Evolutionary conservation across 35 echinoderm and acorn worm genomes (phyloP), one percentile per base, ranked within the genome.

Genomic region (Amphiura filiformis): DNA sequence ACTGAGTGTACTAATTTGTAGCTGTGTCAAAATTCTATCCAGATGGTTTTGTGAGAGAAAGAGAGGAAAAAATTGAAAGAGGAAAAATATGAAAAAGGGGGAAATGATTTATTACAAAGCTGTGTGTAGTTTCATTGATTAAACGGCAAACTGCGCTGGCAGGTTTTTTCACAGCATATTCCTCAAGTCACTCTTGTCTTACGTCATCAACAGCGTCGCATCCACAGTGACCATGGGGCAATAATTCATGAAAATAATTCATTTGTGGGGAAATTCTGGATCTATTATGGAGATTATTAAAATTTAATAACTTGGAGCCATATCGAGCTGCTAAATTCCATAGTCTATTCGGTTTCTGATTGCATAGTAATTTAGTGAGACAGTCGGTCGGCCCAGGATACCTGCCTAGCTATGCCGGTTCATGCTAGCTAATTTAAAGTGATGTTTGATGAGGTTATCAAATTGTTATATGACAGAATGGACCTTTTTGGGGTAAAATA

Each of bases 261-360:
- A 20, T 52, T 11, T 7, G 20, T 70, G 28, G 26, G 26, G 28
- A 11, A 70, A 26, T 70, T 70, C 26, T 70, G 44, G 61, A 70
- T 70, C 61, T n/a, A 70, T 70, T 70, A 70, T 70, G 28, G 61
- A 70, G 61, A 52, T 70, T 15, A n/a, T 70, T n/a, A 70, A 70
- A 70, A 70, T 70, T 11, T 70, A 52, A 70, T 70, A 18, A 70
- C 61, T 11, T 1, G 61, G 26, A 70, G 61, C 28, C 61, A 70
- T 70, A 30, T 18, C 26, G 61, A 23, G 7, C 9, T 70, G 61
- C 61, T 70, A 70, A 26, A 70, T 70, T 70, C 41, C 4, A 4
- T 9, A 9, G 4, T 47, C 41, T 47, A 47, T 47, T 47, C n/a
- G 41, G 17, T 9, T 47, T 9, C 5, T 4, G 41, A 47, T 47